A percentile compares a stretch with the other conserved stretches of the same genome.
These are phyloP conservation scores for Arvicanthis niloticus DNA, from an alignment of 2,113 vertebrate species.

Conservation along the genomic window DNA sequence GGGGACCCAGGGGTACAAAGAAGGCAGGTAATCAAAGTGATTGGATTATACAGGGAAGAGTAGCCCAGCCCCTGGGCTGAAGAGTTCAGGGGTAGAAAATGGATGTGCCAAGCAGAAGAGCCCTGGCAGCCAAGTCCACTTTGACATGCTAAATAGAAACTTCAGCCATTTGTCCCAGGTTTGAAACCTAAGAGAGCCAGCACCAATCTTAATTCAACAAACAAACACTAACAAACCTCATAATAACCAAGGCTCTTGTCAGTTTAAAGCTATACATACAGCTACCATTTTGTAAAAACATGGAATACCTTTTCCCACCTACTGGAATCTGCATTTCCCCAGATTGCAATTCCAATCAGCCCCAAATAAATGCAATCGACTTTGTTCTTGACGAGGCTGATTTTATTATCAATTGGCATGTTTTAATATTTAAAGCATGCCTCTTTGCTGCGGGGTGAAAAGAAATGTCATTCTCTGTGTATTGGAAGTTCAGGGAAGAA, in stretches of 20 bases:
- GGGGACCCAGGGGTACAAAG: neutral
- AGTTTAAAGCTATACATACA: neutral
- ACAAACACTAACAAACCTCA: neutral
- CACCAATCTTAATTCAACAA: neutral
- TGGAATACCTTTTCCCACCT: neutral
- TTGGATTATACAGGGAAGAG: neutral
- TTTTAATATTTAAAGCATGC: conserved; percentile 42
- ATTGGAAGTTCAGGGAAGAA: neutral
- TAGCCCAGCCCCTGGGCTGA: neutral
- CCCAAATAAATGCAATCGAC: neutral
- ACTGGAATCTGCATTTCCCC: neutral
- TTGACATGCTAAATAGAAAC: neutral
- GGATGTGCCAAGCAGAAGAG: neutral
- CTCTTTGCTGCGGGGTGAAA: neutral
- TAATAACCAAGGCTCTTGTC: neutral
- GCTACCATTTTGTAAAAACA: neutral
- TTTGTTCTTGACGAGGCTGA: neutral
- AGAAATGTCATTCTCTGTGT: neutral
- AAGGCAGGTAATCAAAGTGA: neutral
- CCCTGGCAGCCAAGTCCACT: neutral
- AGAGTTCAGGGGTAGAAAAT: neutral
- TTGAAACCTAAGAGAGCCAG: neutral
- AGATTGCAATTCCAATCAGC: neutral
- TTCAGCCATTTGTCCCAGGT: neutral
- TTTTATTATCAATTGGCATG: neutral